Evolutionary conservation across 2,113 vertebrate genomes (phyloP).

Genomic region (Mugil cephalus): DNA sequence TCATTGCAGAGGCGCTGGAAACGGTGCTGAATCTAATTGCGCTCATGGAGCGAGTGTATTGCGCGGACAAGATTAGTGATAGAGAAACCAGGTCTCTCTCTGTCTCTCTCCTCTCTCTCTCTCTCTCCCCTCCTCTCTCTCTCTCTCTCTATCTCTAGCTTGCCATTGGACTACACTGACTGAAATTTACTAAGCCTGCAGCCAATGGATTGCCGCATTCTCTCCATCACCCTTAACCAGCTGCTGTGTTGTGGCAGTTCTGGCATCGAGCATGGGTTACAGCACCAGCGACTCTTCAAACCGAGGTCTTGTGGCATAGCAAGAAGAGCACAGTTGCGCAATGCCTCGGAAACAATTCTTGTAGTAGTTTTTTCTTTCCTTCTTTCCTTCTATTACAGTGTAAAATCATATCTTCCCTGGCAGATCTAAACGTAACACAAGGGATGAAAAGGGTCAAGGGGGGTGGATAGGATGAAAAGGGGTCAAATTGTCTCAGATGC

Average conservation of each 20-base stretch:
- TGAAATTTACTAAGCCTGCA: conserved; percentile 90
- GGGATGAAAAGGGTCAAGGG: too few relatives aligned
- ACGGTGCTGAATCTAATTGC: conserved; percentile 78
- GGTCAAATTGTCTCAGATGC: too few relatives aligned
- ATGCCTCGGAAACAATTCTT: too few relatives aligned
- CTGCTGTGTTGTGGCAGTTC: conserved; percentile 60
- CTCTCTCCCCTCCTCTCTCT: conserved; percentile 57
- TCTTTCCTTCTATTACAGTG: too few relatives aligned
- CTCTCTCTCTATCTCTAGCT: conserved; percentile 61
- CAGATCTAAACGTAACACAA: too few relatives aligned
- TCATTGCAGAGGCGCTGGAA: conserved; percentile 75
- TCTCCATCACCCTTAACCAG: conserved; percentile 86
- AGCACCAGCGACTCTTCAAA: conserved; percentile 17
- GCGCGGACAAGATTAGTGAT: conserved; percentile 83
- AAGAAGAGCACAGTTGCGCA: not conserved
- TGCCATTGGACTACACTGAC: conserved; percentile 91
- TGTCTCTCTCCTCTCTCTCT: conserved; percentile 68
- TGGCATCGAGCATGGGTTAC: conserved; percentile 4
- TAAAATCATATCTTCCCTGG: too few relatives aligned
- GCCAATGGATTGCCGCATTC: conserved; percentile 90
- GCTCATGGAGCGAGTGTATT: conserved; percentile 71
- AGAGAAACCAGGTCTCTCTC: conserved; percentile 83
- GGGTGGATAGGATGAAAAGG: too few relatives aligned
- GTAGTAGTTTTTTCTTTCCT: too few relatives aligned
- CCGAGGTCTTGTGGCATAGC: not conserved